Conservation (phyloP, 2,888 invertebrate species). For the Drosophila subsilvestris region DNA sequence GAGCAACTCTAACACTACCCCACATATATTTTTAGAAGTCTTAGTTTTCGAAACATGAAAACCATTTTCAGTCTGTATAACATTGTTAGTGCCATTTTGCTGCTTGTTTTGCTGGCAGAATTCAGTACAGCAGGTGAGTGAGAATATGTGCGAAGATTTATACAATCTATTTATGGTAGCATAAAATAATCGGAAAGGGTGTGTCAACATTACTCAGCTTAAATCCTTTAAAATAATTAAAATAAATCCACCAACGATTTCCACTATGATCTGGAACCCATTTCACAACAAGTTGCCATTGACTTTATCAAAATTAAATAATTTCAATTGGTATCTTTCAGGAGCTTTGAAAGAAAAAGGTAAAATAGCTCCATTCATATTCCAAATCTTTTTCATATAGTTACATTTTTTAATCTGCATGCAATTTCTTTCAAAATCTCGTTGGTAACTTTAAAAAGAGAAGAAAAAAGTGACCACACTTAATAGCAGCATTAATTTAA, state of each 20-base stretch:
- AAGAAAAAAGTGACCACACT: too few relatives aligned
- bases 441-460: too few relatives aligned
- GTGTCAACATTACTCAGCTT: not conserved
- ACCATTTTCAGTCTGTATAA: slow-evolving; percentile 68
- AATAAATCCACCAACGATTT: too few relatives aligned
- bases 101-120: slow-evolving; percentile 60
- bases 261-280: too few relatives aligned
- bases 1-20: slow-evolving; percentile 28
- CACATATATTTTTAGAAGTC: slow-evolving; percentile 16
- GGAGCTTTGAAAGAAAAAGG: slow-evolving; percentile 34
- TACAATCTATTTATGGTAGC: not conserved
- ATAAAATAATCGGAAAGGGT: not conserved
- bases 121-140: slow-evolving; percentile 80
- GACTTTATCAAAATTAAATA: not conserved
- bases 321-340: slow-evolving; percentile 21
- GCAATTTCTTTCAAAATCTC: too few relatives aligned
- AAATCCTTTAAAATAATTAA: too few relatives aligned
- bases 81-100: slow-evolving; percentile 67
- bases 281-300: too few relatives aligned
- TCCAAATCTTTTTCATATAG: not conserved
- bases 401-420: too few relatives aligned
- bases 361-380: not conserved
- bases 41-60: slow-evolving; percentile 68
- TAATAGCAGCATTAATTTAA: not conserved
- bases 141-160: slow-evolving; percentile 21